phyloP scores from a whole-genome alignment of 2,888 invertebrate species.

The Scaptomyza parva region DNA sequence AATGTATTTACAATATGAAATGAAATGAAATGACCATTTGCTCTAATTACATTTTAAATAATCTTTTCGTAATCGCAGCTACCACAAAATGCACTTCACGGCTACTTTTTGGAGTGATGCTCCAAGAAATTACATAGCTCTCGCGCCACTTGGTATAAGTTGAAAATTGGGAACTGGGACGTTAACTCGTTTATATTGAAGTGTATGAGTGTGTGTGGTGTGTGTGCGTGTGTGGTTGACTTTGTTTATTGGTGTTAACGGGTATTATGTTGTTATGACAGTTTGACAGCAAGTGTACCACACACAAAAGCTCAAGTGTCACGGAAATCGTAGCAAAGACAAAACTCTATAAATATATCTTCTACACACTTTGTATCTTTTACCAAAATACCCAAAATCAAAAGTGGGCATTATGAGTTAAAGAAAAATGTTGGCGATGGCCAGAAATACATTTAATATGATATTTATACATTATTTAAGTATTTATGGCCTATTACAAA shows the following conservation, averaged over 20 bases:
- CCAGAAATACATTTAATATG: too few species aligned
- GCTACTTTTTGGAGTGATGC: slow-evolving; percentile 51
- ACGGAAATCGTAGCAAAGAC: slow-evolving; percentile 67
- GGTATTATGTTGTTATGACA: slow-evolving; percentile 77
- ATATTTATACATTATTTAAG: too few species aligned
- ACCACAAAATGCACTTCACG: slow-evolving; percentile 65
- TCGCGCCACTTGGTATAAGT: slow-evolving; percentile 17
- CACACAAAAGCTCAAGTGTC: slow-evolving; percentile 40
- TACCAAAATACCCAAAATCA: slow-evolving; percentile 4
- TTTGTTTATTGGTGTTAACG: slow-evolving; percentile 49
- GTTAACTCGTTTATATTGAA: slow-evolving; percentile 2
- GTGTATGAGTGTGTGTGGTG: background rate
- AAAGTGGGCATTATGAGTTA: slow-evolving; percentile 9
- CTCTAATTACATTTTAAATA: slow-evolving; percentile 72
- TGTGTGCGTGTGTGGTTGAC: slow-evolving; percentile 1
- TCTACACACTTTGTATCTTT: slow-evolving; percentile 5
- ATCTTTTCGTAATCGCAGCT: slow-evolving; percentile 76
- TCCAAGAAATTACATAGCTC: slow-evolving; percentile 57
- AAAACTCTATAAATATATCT: slow-evolving; percentile 36
- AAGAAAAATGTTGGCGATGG: too few species aligned
- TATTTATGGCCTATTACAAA: too few species aligned
- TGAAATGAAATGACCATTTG: slow-evolving; percentile 51
- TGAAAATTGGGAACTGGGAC: slow-evolving; percentile 14
- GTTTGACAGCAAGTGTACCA: slow-evolving; percentile 59
- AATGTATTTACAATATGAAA: slow-evolving; percentile 24